Percentiles rank a stretch among this genome's conserved stretches.
Conservation (phyloP, 2,888 invertebrate genomes). For the Bembecia ichneumoniformis region DNA sequence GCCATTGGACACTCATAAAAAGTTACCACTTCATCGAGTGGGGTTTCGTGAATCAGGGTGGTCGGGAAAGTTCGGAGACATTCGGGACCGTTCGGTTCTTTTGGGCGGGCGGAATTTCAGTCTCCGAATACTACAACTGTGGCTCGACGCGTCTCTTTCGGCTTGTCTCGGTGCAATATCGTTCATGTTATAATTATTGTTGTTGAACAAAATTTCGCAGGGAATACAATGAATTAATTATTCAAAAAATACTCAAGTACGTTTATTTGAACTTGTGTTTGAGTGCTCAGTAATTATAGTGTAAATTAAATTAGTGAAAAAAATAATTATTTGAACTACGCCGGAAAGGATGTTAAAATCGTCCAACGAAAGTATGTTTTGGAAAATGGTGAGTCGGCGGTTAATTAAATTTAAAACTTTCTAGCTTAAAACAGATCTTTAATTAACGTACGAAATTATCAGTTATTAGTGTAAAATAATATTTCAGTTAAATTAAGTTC, state of each 20-base stretch:
- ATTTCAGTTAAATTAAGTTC: too few relatives aligned
- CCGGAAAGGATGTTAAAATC: slow-evolving; percentile 46
- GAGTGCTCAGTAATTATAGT: slow-evolving; percentile 30
- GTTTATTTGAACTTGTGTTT: slow-evolving; percentile 16
- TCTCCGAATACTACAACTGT: slow-evolving; percentile 30
- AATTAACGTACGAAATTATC: too few relatives aligned
- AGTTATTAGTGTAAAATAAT: too few relatives aligned
- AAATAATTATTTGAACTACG: slow-evolving; percentile 40
- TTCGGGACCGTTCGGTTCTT: slow-evolving; percentile 32
- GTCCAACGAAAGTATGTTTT: slow-evolving; percentile 39
- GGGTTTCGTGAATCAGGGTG: slow-evolving; percentile 50
- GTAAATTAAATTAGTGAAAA: slow-evolving; percentile 45
- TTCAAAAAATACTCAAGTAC: slow-evolving; percentile 9
- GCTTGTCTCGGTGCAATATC: slow-evolving; percentile 32
- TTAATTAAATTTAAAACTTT: slow-evolving; percentile 12
- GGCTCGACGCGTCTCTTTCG: slow-evolving; percentile 25
- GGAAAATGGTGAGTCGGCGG: slow-evolving; percentile 41
- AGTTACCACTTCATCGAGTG: slow-evolving; percentile 70
- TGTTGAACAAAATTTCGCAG: slow-evolving; percentile 20
- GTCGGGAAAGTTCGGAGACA: slow-evolving; percentile 21
- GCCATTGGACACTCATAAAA: slow-evolving; percentile 61
- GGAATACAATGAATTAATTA: slow-evolving; percentile 10
- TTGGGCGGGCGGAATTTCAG: slow-evolving; percentile 58
- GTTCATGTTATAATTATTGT: slow-evolving; percentile 36
- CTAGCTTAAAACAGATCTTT: neutral